Evolutionary conservation across 2,797 vertebrate genomes (phyloP).

Genomic region (Cyclura pinguis): DNA sequence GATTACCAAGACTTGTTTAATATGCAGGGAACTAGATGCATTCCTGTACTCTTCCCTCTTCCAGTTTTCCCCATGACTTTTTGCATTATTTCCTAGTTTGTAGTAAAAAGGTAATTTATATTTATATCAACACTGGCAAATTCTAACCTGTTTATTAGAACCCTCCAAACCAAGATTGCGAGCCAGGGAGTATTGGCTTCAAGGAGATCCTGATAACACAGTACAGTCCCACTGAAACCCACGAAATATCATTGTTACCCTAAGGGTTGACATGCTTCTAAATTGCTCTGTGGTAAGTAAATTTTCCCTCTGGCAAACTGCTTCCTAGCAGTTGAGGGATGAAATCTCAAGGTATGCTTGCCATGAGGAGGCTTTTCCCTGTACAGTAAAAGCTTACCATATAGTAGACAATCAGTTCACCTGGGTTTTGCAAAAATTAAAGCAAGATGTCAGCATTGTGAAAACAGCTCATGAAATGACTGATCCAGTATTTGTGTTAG

Average conservation of each 20-base stretch:
- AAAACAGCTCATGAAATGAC: slow-evolving; percentile 55
- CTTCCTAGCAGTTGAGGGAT: slow-evolving; percentile 15
- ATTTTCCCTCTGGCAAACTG: slow-evolving; percentile 57
- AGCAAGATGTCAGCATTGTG: slow-evolving; percentile 56
- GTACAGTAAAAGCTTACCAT: slow-evolving; percentile 61
- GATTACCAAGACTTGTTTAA: not conserved
- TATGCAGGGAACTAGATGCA: not conserved
- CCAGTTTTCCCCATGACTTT: no score
- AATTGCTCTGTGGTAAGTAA: slow-evolving; percentile 29
- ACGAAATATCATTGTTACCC: not conserved
- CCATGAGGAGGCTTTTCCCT: slow-evolving; percentile 58
- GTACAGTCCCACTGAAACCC: not conserved
- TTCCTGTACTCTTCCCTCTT: not conserved
- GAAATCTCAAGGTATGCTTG: slow-evolving; percentile 48
- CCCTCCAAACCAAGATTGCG: not conserved
- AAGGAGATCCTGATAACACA: not conserved
- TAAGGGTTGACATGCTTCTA: not conserved
- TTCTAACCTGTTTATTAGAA: not conserved
- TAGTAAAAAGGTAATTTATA: not conserved
- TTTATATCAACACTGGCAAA: not conserved
- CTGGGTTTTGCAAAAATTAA: slow-evolving; percentile 69
- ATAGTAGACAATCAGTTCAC: slow-evolving; percentile 35
- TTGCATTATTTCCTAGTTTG: not conserved
- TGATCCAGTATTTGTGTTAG: slow-evolving; percentile 49
- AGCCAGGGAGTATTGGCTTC: not conserved